Conservation (phyloP, 1,140 invertebrate genomes). For the Zaprionus ghesquierei region DNA sequence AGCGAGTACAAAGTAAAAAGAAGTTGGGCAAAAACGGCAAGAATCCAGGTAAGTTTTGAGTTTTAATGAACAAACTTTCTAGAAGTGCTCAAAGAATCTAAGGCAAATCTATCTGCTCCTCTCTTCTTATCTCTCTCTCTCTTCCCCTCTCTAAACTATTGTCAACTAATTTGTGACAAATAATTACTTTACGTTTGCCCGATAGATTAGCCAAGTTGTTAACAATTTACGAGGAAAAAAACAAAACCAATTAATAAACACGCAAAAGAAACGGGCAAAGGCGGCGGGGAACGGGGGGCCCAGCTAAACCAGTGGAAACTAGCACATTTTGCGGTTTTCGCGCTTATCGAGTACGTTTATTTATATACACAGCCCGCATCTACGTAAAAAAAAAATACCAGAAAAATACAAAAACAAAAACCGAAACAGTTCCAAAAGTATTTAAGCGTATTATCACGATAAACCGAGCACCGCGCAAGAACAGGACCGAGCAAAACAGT, state of each 20-base stretch:
- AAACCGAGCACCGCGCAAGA: slow-evolving; percentile 39
- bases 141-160: background rate
- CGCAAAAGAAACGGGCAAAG: background rate
- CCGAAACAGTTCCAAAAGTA: slow-evolving; percentile 35
- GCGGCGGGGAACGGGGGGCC: background rate
- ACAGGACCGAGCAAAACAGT: slow-evolving; percentile 6
- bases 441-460: slow-evolving; percentile 51
- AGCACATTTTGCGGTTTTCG: slow-evolving; percentile 27
- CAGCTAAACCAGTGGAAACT: background rate
- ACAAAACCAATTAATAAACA: slow-evolving; percentile 25
- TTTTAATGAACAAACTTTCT: background rate
- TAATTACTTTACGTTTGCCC: slow-evolving; percentile 4
- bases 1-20: background rate
- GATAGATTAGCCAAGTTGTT: slow-evolving; percentile 8
- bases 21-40: slow-evolving; percentile 2
- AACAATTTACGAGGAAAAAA: slow-evolving; percentile 23
- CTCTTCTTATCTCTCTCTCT: background rate
- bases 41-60: too few relatives aligned
- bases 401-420: background rate
- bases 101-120: background rate
- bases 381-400: slow-evolving; percentile 1
- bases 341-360: slow-evolving; percentile 35
- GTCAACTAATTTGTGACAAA: background rate
- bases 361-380: slow-evolving; percentile 29
- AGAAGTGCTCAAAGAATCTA: background rate